Evolutionary conservation across 1,140 invertebrate genomes (phyloP).

Genomic region (Brachionus asplanchnoidis): DNA sequence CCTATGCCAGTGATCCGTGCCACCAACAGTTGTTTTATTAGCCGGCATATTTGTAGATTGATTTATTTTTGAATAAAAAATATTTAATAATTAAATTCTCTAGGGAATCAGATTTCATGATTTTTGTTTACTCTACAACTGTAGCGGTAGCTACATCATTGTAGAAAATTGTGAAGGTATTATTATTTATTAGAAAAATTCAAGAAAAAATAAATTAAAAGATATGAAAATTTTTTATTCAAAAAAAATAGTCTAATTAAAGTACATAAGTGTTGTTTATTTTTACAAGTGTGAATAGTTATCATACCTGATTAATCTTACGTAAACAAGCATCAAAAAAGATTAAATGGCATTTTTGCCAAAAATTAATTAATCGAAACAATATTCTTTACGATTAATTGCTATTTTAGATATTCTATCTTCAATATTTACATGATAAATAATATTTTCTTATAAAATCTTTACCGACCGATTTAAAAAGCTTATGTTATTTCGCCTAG

Average conservation of each 20-base stretch:
- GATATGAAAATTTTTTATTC: not conserved
- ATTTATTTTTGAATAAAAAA: not conserved
- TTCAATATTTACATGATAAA: not conserved
- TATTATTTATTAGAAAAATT: no score
- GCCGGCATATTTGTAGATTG: not conserved
- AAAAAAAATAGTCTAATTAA: not conserved
- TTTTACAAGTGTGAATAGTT: not conserved
- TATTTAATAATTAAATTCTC: not conserved
- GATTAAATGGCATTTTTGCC: not conserved
- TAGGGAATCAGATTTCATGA: not conserved
- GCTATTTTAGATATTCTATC: not conserved
- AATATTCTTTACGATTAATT: not conserved
- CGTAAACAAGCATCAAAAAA: not conserved
- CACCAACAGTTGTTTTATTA: not conserved
- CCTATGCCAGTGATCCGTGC: not conserved
- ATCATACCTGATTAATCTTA: slow-evolving; percentile 2
- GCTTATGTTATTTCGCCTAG: not conserved
- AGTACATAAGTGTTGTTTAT: not conserved
- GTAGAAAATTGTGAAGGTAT: no score
- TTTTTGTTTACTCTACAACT: not conserved
- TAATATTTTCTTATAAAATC: not conserved
- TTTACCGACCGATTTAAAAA: not conserved
- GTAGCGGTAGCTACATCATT: not conserved
- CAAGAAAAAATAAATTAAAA: no score
- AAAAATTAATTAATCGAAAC: not conserved